Evolutionary conservation across 2,797 vertebrate genomes (phyloP).

Genomic region (Hylomyscus alleni): DNA sequence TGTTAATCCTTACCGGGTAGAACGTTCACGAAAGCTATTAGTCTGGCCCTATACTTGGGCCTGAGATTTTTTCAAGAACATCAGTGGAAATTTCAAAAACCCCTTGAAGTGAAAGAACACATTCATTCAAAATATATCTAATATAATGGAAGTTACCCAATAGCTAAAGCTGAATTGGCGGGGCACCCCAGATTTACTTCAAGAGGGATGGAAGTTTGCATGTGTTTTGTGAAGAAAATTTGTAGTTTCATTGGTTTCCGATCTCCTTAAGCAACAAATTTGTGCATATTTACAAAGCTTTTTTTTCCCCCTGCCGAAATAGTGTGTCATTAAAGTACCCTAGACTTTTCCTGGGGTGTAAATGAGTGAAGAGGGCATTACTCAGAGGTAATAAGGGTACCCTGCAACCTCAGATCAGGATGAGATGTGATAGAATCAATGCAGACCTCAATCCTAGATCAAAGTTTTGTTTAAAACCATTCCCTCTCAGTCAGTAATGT

Average conservation of each 20-base stretch:
- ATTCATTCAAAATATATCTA: slow-evolving; percentile 36
- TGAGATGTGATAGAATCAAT: neutral
- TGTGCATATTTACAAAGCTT: slow-evolving; percentile 7
- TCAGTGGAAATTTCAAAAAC: neutral
- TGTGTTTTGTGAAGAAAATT: slow-evolving; percentile 61
- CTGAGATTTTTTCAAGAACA: neutral
- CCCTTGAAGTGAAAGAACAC: neutral
- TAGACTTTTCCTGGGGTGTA: slow-evolving; percentile 17
- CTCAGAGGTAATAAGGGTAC: neutral
- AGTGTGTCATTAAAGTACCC: slow-evolving; percentile 26
- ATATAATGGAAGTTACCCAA: slow-evolving; percentile 17
- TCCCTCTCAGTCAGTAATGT: neutral
- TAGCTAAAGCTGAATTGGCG: neutral
- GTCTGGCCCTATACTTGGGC: neutral
- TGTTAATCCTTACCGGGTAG: neutral
- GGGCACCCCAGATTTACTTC: neutral
- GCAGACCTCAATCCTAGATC: slow-evolving; percentile 25
- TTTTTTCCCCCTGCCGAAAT: neutral
- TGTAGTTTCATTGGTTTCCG: slow-evolving; percentile 78
- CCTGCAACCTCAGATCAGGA: neutral
- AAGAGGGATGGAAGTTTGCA: neutral
- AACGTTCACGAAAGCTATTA: neutral
- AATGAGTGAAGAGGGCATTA: neutral
- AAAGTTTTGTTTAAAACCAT: neutral
- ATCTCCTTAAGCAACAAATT: slow-evolving; percentile 49